phyloP scores from a whole-genome alignment of 1,140 invertebrate species.

The Camponotus floridanus region DNA sequence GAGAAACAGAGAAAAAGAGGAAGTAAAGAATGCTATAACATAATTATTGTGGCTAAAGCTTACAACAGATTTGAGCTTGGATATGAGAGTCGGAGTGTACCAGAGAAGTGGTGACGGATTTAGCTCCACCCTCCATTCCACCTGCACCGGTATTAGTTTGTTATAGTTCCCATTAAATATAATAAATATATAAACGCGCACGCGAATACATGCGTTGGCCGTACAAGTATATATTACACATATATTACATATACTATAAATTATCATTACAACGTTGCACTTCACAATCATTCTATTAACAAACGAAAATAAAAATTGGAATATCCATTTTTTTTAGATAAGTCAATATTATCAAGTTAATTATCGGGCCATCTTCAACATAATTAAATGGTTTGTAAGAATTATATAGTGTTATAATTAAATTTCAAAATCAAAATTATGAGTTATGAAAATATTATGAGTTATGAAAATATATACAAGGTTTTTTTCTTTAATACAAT shows the following conservation, averaged over 20 bases:
- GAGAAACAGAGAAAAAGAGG: neutral
- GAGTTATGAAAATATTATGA: too few relatives aligned
- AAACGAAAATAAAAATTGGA: neutral
- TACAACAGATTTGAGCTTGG: constrained; percentile 84
- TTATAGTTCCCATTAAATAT: constrained; percentile 80
- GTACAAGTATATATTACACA: constrained; percentile 9
- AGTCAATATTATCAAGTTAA: neutral
- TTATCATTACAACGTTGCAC: constrained; percentile 13
- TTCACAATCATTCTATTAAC: constrained; percentile 16
- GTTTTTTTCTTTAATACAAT: too few relatives aligned
- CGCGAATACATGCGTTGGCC: constrained; percentile 41
- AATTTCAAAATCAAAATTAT: too few relatives aligned
- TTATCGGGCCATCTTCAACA: constrained; percentile 20
- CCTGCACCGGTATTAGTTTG: constrained; percentile 85
- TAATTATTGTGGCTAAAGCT: constrained; percentile 83
- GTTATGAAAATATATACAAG: too few relatives aligned
- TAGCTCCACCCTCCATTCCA: constrained; percentile 83
- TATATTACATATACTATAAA: constrained; percentile 31
- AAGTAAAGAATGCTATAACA: constrained; percentile 69
- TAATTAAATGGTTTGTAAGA: constrained; percentile 25
- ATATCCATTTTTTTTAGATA: neutral
- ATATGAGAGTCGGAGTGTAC: constrained; percentile 81
- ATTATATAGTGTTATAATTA: neutral
- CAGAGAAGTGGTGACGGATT: constrained; percentile 82
- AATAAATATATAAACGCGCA: constrained; percentile 52